Evolutionary conservation across 1,140 invertebrate genomes (phyloP).

Genomic region (Pectinophora gossypiella): DNA sequence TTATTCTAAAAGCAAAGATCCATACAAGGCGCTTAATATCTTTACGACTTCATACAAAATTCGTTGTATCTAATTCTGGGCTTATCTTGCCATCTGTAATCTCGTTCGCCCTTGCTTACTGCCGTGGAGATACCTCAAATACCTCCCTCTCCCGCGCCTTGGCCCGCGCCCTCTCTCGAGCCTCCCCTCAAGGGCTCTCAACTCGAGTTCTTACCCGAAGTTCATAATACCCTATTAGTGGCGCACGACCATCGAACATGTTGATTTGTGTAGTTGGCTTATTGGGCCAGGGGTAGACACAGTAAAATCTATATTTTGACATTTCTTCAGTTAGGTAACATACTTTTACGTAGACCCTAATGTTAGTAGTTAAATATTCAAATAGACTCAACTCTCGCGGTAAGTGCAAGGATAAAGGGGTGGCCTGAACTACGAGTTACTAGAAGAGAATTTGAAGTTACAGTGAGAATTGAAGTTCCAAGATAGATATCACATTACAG

Average conservation of each 20-base stretch:
- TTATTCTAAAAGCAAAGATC: slow-evolving; percentile 60
- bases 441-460: too few species aligned
- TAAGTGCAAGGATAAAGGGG: too few species aligned
- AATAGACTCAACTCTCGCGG: too few species aligned
- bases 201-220: slow-evolving; percentile 49
- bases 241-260: slow-evolving; percentile 31
- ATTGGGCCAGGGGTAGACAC: not conserved
- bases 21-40: slow-evolving; percentile 50
- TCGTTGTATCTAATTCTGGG: slow-evolving; percentile 69
- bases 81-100: slow-evolving; percentile 72
- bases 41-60: slow-evolving; percentile 69
- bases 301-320: slow-evolving; percentile 11
- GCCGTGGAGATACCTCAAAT: slow-evolving; percentile 47
- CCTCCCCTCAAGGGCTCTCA: slow-evolving; percentile 29
- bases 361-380: too few species aligned
- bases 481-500: too few species aligned
- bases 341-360: too few species aligned
- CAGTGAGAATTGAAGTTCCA: too few species aligned
- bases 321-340: too few species aligned
- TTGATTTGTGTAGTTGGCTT: slow-evolving; percentile 8
- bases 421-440: too few species aligned
- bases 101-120: slow-evolving; percentile 43
- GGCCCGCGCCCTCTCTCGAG: slow-evolving; percentile 5
- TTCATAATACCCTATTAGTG: slow-evolving; percentile 71
- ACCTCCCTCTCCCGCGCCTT: slow-evolving; percentile 30